phyloP scores from a whole-genome alignment of 1,140 invertebrate species.

The Geopemphigus sp. region DNA sequence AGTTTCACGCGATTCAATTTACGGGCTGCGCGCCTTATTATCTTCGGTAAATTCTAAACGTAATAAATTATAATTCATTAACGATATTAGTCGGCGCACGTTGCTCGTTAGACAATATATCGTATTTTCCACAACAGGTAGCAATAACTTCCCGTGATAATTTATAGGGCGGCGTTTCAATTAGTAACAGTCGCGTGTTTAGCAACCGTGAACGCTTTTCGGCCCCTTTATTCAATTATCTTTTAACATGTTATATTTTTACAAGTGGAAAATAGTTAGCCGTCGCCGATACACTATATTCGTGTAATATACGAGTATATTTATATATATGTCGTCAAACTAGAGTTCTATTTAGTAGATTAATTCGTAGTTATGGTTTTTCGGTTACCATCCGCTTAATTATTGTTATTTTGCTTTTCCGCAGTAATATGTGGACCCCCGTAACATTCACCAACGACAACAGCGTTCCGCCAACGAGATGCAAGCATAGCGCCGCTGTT shows the following conservation, averaged over 20 bases:
- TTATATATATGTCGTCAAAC: too few species aligned
- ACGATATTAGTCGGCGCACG: neutral
- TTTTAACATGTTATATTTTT: neutral
- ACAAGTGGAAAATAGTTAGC: neutral
- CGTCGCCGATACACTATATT: too few species aligned
- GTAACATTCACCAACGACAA: slow-evolving; percentile 51
- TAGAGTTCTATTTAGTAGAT: too few species aligned
- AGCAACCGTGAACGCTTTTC: neutral
- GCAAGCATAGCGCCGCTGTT: slow-evolving; percentile 79
- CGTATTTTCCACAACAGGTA: neutral
- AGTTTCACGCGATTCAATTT: neutral
- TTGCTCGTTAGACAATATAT: neutral
- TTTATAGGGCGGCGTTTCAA: slow-evolving; percentile 6
- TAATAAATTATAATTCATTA: neutral
- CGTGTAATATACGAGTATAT: too few species aligned
- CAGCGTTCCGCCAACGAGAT: slow-evolving; percentile 52
- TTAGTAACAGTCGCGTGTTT: slow-evolving; percentile 15
- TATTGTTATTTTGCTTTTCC: too few species aligned
- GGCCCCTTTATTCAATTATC: neutral
- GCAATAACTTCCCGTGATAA: neutral
- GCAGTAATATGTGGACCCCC: slow-evolving; percentile 53
- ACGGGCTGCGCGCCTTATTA: too few species aligned
- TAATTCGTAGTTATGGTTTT: too few species aligned
- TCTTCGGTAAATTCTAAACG: neutral
- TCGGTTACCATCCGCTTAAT: too few species aligned